Conservation (phyloP, 2,113 vertebrate species). For the Anthoscopus minutus region DNA sequence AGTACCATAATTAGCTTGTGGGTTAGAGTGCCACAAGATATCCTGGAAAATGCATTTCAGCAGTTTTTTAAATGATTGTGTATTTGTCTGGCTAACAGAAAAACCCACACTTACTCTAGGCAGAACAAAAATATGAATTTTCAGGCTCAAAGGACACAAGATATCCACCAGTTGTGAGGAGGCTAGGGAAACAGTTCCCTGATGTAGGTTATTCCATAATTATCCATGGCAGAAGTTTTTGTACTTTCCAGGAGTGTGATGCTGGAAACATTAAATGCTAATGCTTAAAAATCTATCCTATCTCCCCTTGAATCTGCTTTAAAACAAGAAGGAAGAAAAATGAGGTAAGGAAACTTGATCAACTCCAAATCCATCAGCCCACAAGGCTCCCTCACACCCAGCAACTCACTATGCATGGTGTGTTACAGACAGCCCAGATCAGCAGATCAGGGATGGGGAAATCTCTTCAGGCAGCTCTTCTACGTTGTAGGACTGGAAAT, state of each 20-base stretch:
- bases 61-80: not conserved
- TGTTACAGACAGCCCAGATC: not conserved
- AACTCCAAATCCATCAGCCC: not conserved
- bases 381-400: not conserved
- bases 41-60: slow-evolving; percentile 19
- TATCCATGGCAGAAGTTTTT: not conserved
- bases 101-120: not conserved
- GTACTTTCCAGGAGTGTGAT: not conserved
- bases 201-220: not conserved
- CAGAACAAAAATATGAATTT: not conserved
- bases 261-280: not conserved
- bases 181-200: not conserved
- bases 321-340: not conserved
- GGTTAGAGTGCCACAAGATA: not conserved
- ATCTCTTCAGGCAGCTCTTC: not conserved
- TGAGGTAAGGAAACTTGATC: not conserved
- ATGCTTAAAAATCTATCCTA: not conserved
- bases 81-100: slow-evolving; percentile 8
- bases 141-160: slow-evolving; percentile 8
- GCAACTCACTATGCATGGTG: not conserved
- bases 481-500: rapidly evolving
- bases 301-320: not conserved
- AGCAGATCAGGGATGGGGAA: not conserved
- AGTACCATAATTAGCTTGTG: slow-evolving; percentile 13
- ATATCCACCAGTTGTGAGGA: not conserved